Evolutionary conservation across 2,113 vertebrate genomes (phyloP).

Genomic region (Motacilla tschutschensis): DNA sequence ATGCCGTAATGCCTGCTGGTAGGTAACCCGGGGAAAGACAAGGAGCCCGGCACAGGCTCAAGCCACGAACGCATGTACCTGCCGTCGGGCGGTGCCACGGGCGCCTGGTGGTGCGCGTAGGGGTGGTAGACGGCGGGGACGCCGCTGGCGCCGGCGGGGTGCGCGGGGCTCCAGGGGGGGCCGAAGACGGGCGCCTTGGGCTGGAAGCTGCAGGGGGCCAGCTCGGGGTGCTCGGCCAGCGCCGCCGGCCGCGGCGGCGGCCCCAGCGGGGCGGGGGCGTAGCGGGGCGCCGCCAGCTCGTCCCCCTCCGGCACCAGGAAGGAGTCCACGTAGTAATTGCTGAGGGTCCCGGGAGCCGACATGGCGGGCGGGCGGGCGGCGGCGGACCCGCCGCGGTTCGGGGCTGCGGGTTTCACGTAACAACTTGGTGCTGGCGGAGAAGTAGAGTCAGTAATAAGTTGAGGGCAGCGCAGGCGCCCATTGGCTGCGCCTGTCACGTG

Average conservation of each 20-base stretch:
- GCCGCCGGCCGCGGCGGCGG: constrained; percentile 76
- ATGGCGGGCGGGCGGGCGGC: constrained; percentile 75
- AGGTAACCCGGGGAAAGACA: constrained; percentile 93
- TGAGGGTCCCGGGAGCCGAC: constrained; percentile 92
- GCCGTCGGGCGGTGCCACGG: constrained; percentile 84
- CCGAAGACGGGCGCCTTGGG: constrained; percentile 89
- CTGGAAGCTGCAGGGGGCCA: constrained; percentile 90
- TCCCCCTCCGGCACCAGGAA: constrained; percentile 89
- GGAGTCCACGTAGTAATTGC: constrained; percentile 95
- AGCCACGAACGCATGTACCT: constrained; percentile 95
- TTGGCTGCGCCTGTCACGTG: constrained; percentile 89
- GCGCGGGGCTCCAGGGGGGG: constrained; percentile 90
- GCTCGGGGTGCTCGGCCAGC: constrained; percentile 87
- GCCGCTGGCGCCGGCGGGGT: constrained; percentile 80
- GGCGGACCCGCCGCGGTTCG: constrained; percentile 86
- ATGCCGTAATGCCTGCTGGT: constrained; percentile 90
- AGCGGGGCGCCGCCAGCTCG: constrained; percentile 85
- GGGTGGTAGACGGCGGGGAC: constrained; percentile 88
- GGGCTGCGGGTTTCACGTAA: constrained; percentile 95
- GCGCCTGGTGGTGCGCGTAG: constrained; percentile 87
- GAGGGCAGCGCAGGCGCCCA: constrained; percentile 80
- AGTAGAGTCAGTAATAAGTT: constrained; percentile 95
- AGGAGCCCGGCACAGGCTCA: constrained; percentile 87
- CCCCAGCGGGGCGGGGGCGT: constrained; percentile 78
- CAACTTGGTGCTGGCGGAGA: constrained; percentile 90